phyloP scores from a whole-genome alignment of 2,797 vertebrate genomes.

The Cirrhinus molitorella region DNA sequence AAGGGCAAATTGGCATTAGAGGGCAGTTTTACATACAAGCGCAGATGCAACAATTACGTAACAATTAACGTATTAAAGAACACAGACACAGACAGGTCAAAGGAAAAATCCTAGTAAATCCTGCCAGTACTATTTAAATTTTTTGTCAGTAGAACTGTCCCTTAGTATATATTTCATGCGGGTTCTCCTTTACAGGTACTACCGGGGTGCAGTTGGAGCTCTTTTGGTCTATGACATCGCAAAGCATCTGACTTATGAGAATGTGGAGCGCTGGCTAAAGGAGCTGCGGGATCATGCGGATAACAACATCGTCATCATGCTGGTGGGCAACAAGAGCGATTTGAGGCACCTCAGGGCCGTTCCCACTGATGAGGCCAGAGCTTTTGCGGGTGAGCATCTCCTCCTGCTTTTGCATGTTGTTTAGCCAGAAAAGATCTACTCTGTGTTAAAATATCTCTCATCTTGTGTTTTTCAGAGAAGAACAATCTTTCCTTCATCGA shows the following conservation, averaged over 20 bases:
- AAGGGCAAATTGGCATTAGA: no score
- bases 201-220: constrained; percentile 92
- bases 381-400: constrained; percentile 85
- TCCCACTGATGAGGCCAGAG: constrained; percentile 93
- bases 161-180: not conserved
- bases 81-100: no score
- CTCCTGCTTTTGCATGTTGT: not conserved
- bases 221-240: constrained; percentile 96
- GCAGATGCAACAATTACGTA: no score
- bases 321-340: constrained; percentile 97
- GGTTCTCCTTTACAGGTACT: constrained; percentile 81
- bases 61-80: no score
- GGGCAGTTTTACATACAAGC: no score
- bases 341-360: constrained; percentile 93
- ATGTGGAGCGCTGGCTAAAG: constrained; percentile 96
- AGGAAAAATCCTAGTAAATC: no score
- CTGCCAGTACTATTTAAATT: no score
- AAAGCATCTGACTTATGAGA: constrained; percentile 96
- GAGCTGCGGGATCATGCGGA: constrained; percentile 95
- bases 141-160: no score
- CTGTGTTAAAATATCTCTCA: not conserved
- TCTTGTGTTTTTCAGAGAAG: constrained; percentile 84
- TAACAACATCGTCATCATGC: constrained; percentile 97
- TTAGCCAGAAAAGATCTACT: not conserved
- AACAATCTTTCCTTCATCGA: constrained; percentile 98